phyloP scores from a whole-genome alignment of 1,140 invertebrate genomes.

The Ips nitidus region DNA sequence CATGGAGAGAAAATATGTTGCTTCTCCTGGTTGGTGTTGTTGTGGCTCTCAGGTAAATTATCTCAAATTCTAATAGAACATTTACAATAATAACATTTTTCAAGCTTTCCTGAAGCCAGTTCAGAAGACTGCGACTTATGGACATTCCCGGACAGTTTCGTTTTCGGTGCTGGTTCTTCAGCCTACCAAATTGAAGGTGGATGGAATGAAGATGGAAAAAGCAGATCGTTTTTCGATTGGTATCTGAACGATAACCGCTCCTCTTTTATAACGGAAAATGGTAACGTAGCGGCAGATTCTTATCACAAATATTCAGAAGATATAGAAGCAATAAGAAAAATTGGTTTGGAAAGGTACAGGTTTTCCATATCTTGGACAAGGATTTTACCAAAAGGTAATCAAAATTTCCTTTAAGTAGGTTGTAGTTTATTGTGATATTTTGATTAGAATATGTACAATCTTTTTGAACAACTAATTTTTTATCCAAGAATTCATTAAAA shows the following conservation, averaged over 20 bases:
- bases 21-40: too few relatives aligned
- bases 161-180: constrained; percentile 45
- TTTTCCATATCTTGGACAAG: constrained; percentile 29
- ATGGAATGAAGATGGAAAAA: constrained; percentile 31
- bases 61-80: too few relatives aligned
- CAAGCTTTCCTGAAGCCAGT: too few relatives aligned
- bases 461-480: too few relatives aligned
- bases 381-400: constrained; percentile 18
- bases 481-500: too few relatives aligned
- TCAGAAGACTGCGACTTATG: constrained; percentile 6
- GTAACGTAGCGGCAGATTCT: constrained; percentile 14
- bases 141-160: constrained; percentile 49
- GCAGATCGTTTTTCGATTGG: constrained; percentile 12
- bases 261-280: neutral
- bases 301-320: constrained; percentile 25
- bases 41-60: too few relatives aligned
- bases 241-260: neutral
- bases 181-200: constrained; percentile 52
- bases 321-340: constrained; percentile 9
- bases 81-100: too few relatives aligned
- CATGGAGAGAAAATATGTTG: too few relatives aligned
- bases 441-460: too few relatives aligned
- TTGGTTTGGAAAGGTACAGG: constrained; percentile 23
- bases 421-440: too few relatives aligned
- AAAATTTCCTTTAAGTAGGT: too few relatives aligned